A percentile compares a stretch with the other conserved stretches of the same genome.
phyloP scores from a whole-genome alignment of 2,113 vertebrate genomes.

The Nothocercus julius region DNA sequence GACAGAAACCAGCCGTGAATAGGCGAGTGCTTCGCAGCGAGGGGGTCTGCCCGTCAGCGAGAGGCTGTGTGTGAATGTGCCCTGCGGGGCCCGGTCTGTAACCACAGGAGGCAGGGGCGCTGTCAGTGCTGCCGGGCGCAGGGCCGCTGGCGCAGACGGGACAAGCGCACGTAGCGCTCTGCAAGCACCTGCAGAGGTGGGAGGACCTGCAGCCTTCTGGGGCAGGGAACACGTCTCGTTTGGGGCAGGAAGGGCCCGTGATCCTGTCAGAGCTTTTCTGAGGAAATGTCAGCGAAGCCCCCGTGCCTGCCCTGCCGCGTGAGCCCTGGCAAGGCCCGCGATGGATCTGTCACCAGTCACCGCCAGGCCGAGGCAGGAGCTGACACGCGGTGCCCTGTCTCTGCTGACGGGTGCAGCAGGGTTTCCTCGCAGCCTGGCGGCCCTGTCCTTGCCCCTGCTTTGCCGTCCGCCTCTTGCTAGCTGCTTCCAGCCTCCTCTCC shows the following conservation, averaged over 20 bases:
- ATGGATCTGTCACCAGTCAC: background rate
- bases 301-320: background rate
- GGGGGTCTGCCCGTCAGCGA: background rate
- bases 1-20: conserved; percentile 74
- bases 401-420: background rate
- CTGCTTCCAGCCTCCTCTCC: background rate
- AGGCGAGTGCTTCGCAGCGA: conserved; percentile 70
- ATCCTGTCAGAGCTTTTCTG: background rate
- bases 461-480: background rate
- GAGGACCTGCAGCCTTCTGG: background rate
- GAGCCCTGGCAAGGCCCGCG: background rate
- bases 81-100: background rate
- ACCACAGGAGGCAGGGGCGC: background rate
- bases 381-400: background rate
- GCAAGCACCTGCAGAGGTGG: background rate
- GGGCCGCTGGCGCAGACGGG: background rate
- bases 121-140: background rate
- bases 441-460: background rate
- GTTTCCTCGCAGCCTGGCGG: background rate
- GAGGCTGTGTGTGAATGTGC: background rate
- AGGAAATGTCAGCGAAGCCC: background rate
- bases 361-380: background rate
- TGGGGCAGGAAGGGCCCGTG: background rate
- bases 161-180: background rate
- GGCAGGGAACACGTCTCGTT: background rate